Evolutionary conservation across 1,140 invertebrate genomes (phyloP).

Genomic region (Aphaenogaster rudis): DNA sequence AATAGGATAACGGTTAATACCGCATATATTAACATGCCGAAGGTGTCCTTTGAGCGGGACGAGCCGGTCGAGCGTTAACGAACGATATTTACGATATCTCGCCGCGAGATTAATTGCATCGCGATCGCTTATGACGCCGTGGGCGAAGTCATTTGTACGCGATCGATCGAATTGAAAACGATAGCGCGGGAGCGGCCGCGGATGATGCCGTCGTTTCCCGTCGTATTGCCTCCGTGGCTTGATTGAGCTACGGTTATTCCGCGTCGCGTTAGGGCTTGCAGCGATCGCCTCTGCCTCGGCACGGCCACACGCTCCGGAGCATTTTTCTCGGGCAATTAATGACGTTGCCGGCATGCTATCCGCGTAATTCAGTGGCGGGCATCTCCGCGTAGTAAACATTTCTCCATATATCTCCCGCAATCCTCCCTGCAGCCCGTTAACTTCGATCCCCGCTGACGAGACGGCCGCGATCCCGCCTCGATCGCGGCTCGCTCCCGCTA

Average conservation of each 20-base stretch:
- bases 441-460: conserved; percentile 35
- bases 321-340: conserved; percentile 54
- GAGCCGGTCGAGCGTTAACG: conserved; percentile 34
- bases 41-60: conserved; percentile 32
- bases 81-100: conserved; percentile 53
- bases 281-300: neutral
- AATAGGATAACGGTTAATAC: conserved; percentile 45
- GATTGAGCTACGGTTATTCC: conserved; percentile 36
- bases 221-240: neutral
- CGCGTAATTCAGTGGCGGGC: conserved; percentile 41
- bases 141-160: conserved; percentile 53
- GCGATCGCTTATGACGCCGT: conserved; percentile 27
- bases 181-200: conserved; percentile 27
- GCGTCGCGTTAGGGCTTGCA: neutral
- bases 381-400: conserved; percentile 9
- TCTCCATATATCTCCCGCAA: conserved; percentile 13
- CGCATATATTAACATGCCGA: conserved; percentile 35
- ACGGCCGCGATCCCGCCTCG: neutral
- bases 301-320: neutral
- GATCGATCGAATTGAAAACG: conserved; percentile 64
- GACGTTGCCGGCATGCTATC: neutral
- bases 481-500: conserved; percentile 12
- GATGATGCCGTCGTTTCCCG: conserved; percentile 25
- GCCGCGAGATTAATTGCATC: conserved; percentile 44
- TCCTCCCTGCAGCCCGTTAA: conserved; percentile 1